These are phyloP conservation scores for Ovis canadensis DNA, from an alignment of 2,113 vertebrate species.

Conservation along the genomic window DNA sequence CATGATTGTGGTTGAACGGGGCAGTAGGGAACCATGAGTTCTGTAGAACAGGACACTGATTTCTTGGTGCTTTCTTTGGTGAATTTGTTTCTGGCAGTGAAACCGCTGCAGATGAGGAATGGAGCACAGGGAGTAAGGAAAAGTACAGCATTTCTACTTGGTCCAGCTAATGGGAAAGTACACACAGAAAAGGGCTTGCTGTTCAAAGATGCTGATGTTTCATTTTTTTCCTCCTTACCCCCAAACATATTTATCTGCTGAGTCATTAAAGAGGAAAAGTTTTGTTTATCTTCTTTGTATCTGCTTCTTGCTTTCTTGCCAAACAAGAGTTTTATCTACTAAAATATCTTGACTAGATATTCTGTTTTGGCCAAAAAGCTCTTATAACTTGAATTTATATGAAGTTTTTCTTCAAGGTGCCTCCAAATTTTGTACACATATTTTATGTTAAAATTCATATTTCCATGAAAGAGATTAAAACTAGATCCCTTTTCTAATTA, in stretches of 20 bases:
- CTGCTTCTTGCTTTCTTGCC: background rate
- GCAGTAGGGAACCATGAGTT: background rate
- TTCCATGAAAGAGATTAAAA: background rate
- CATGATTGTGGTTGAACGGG: constrained; percentile 21
- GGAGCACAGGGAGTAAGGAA: constrained; percentile 8
- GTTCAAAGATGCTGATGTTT: constrained; percentile 74
- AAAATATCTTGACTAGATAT: background rate
- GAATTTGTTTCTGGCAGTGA: constrained; percentile 66
- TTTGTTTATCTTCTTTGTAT: constrained; percentile 68
- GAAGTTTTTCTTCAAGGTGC: background rate
- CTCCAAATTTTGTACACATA: background rate
- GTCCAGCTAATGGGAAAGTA: constrained; percentile 65
- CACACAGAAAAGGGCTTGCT: constrained; percentile 62
- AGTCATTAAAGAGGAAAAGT: constrained; percentile 62
- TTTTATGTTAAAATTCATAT: background rate
- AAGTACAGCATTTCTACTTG: constrained; percentile 50
- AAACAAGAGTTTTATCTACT: background rate
- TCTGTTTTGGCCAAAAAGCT: background rate
- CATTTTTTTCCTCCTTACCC: constrained; percentile 35
- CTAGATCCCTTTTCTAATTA: background rate
- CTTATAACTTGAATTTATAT: background rate
- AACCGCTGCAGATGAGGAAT: constrained; percentile 49
- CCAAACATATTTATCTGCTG: constrained; percentile 73
- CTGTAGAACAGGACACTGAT: constrained; percentile 45
- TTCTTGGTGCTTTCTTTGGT: constrained; percentile 61